Evolutionary conservation across 2,113 vertebrate species (phyloP).

Genomic region (Hymenochirus boettgeri): DNA sequence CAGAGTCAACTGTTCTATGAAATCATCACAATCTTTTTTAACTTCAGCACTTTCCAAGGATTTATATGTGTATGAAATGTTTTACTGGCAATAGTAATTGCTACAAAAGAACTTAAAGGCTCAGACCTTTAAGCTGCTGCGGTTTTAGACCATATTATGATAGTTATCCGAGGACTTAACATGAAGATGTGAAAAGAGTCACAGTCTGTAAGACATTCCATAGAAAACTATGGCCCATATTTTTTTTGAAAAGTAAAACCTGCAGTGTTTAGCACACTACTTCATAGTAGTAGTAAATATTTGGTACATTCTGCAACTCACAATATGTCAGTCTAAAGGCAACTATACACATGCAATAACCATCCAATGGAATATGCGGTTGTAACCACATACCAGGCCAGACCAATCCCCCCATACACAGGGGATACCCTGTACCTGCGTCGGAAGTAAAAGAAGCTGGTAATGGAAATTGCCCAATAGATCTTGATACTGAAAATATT

Average conservation of each 20-base stretch:
- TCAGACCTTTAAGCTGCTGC: background rate
- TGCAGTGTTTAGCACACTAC: background rate
- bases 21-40: slow-evolving; percentile 29
- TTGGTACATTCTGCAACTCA: too few species aligned
- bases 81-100: slow-evolving; percentile 36
- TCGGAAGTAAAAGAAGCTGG: too few species aligned
- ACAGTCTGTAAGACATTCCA: background rate
- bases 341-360: too few species aligned
- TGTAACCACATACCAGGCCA: too few species aligned
- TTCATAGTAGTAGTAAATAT: too few species aligned
- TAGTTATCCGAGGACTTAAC: slow-evolving; percentile 31
- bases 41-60: slow-evolving; percentile 27
- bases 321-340: too few species aligned
- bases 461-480: too few species aligned
- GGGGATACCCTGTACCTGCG: too few species aligned
- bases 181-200: slow-evolving; percentile 1
- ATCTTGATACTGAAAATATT: too few species aligned
- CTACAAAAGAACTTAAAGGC: slow-evolving; percentile 21
- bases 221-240: background rate
- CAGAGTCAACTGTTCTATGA: slow-evolving; percentile 37
- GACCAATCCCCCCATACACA: too few species aligned
- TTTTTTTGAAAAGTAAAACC: background rate
- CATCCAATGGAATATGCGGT: too few species aligned
- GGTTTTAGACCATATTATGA: slow-evolving; percentile 13
- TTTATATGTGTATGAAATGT: slow-evolving; percentile 32